Percentiles rank a stretch among this genome's conserved stretches.
Evolutionary conservation across 2,797 vertebrate genomes (phyloP).

Genomic region (Dicrostonyx torquatus): DNA sequence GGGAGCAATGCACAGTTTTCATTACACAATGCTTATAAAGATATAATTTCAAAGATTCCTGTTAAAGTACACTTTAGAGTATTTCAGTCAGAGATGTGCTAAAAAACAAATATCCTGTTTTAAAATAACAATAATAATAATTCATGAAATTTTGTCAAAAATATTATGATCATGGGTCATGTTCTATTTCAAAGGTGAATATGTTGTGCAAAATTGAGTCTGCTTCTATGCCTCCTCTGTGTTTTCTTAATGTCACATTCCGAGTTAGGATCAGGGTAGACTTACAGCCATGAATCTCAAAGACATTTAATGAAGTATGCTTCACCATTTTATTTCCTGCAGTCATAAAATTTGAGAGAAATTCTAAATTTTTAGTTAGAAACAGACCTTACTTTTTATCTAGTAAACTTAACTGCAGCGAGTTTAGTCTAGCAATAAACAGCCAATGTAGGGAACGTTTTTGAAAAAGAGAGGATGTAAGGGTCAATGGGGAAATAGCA

Average conservation of each 20-base stretch:
- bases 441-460: background rate
- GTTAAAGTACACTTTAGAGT: background rate
- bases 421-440: background rate
- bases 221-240: background rate
- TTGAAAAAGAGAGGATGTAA: slow-evolving; percentile 11
- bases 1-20: slow-evolving; percentile 61
- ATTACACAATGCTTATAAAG: background rate
- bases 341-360: background rate
- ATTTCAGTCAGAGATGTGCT: background rate
- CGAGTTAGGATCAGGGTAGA: background rate
- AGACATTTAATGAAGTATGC: slow-evolving; percentile 15
- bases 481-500: slow-evolving; percentile 6
- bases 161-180: background rate
- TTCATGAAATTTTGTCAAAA: background rate
- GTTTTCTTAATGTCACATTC: slow-evolving; percentile 10
- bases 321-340: slow-evolving; percentile 28
- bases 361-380: slow-evolving; percentile 55
- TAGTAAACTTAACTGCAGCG: slow-evolving; percentile 21
- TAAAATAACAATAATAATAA: background rate
- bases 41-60: background rate
- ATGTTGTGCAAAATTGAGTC: background rate
- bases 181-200: slow-evolving; percentile 52
- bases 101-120: slow-evolving; percentile 13
- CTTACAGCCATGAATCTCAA: background rate
- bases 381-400: slow-evolving; percentile 39